Base-by-base conservation (phyloP, 1,140 invertebrate species). In the Asbolus verrucosus region DNA sequence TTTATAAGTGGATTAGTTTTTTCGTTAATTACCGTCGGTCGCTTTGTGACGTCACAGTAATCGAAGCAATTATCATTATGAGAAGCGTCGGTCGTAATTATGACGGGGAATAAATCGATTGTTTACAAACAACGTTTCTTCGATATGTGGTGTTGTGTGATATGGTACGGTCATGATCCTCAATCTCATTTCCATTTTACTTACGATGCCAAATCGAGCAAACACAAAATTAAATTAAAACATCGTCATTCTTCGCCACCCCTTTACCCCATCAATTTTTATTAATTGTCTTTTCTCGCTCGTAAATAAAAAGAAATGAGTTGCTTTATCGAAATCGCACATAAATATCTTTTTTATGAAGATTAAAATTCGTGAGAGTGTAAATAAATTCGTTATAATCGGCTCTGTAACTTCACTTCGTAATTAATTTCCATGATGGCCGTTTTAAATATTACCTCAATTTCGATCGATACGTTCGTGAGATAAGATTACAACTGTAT, bases 331-430 rank as follows among this genome's bases (percentile, higher is more conserved):
- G 21, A 54, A 63, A 63, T 63, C 61, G 33, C 33, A 41, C 61
- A 63, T 63, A 63, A 63, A 63, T 63, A 61, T 63, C 33, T 19
- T 21, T 59, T 63, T 63, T 63, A 63, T 63, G 61, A 39, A 63
- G 61, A 63, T 63, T 63, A 63, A 63, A 63, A 41, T 63, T 63
- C 61, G 61, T 63, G 33, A 39, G 61, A 24, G 24, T 63, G 60
- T 38, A 63, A 63, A 63, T 63, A 63, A 63, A 39, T 63, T 63
- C 39, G 16, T 61, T 61, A 61, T 61, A 61, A 61, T 61, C 50
- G 18, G 15, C 11, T 14, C n/a, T 14, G 16, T 59, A 59, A 30
- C 50, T 9, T 9, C 50, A 18, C 11, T 8, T 5, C 27, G 19
- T 59, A 21, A 59, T 59, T 59, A 59, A 59, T 59, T 59, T 36